These are phyloP conservation scores for Tor tambroides DNA, from an alignment of 2,113 vertebrate species.

Conservation along the genomic window DNA sequence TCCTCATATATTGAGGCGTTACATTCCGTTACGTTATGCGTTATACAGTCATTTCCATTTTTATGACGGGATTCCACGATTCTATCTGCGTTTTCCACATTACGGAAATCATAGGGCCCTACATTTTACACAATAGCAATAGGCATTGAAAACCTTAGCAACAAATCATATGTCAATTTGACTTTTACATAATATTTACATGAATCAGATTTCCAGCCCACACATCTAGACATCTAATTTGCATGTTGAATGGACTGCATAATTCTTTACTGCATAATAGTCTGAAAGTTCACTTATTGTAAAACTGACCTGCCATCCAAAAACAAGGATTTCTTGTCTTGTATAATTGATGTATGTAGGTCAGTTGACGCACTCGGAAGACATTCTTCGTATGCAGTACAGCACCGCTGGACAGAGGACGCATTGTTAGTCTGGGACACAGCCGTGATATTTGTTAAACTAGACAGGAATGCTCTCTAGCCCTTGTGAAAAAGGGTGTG, in stretches of 20 bases:
- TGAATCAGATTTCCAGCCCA: slow-evolving; percentile 46
- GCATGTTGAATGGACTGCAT: slow-evolving; percentile 4
- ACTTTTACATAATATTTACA: slow-evolving; percentile 49
- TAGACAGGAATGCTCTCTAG: slow-evolving; percentile 5
- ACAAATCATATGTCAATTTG: slow-evolving; percentile 3
- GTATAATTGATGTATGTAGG: slow-evolving; percentile 50
- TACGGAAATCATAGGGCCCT: no score
- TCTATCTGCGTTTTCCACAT: no score
- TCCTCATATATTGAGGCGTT: no score
- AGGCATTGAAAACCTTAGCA: background rate
- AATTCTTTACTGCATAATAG: background rate
- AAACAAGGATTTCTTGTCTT: slow-evolving; percentile 55
- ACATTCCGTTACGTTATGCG: no score
- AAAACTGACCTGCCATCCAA: slow-evolving; percentile 29
- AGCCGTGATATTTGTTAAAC: slow-evolving; percentile 64
- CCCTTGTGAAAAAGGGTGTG: background rate
- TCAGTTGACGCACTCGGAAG: background rate
- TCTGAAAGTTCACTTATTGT: background rate
- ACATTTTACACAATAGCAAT: background rate
- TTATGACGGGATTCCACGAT: no score
- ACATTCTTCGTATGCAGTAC: slow-evolving; percentile 51
- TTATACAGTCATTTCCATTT: no score
- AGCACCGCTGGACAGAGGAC: slow-evolving; percentile 60
- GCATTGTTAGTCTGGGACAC: slow-evolving; percentile 66
- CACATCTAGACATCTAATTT: slow-evolving; percentile 19